Percentiles rank a stretch among this genome's conserved stretches.
phyloP scores from a whole-genome alignment of 2,888 invertebrate species.

The Dasysyrphus albostriatus region DNA sequence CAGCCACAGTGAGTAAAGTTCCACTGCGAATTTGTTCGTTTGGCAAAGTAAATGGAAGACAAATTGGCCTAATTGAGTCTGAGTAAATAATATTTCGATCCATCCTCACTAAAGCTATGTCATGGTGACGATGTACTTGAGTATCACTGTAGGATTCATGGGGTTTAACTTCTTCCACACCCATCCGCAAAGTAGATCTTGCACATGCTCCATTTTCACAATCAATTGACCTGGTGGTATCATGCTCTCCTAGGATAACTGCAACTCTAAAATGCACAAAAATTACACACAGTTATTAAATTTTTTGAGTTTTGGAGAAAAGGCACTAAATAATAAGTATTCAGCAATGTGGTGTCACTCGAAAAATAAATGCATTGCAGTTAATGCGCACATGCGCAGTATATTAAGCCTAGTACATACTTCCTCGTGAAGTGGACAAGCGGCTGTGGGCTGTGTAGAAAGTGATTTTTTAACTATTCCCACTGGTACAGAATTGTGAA shows the following conservation, averaged over 20 bases:
- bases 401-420: no score
- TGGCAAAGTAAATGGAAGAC: slow-evolving; percentile 84
- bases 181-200: slow-evolving; percentile 86
- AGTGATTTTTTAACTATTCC: no score
- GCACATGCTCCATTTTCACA: slow-evolving; percentile 84
- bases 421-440: no score
- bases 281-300: background rate
- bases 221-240: slow-evolving; percentile 79
- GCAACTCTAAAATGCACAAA: slow-evolving; percentile 77
- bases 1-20: slow-evolving; percentile 85
- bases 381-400: no score
- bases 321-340: background rate
- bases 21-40: slow-evolving; percentile 76
- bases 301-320: background rate
- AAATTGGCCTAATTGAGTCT: slow-evolving; percentile 86
- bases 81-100: slow-evolving; percentile 85
- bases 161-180: slow-evolving; percentile 86
- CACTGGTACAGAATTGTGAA: no score
- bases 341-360: background rate
- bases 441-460: no score
- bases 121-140: slow-evolving; percentile 87
- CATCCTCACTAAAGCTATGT: slow-evolving; percentile 89
- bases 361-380: no score
- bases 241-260: slow-evolving; percentile 81
- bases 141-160: slow-evolving; percentile 87